These are phyloP conservation scores for Erythrocercus mccallii DNA, from an alignment of 2,113 vertebrate genomes.

Conservation along the genomic window DNA sequence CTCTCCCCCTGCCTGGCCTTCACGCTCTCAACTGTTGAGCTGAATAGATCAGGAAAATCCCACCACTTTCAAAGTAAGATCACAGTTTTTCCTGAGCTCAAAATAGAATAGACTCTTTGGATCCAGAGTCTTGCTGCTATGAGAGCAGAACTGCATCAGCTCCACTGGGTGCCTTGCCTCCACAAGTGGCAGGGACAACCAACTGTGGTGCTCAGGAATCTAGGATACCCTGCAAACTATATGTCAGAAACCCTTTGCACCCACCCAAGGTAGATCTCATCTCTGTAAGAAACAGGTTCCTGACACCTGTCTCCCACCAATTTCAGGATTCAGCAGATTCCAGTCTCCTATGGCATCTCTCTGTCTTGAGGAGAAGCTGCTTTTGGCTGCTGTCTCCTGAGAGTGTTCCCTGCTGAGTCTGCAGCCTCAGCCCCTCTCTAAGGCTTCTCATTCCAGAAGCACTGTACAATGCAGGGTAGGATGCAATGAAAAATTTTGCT, in stretches of 20 bases:
- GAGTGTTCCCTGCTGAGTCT: not conserved
- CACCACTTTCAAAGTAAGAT: not conserved
- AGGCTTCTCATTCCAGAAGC: not conserved
- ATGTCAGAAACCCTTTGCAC: not conserved
- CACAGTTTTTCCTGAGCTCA: not conserved
- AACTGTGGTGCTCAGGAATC: not conserved
- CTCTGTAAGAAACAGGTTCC: not conserved
- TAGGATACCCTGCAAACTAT: not conserved
- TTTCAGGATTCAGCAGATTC: not conserved
- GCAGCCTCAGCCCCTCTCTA: not conserved
- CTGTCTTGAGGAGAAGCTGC: not conserved
- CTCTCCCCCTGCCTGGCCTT: fast-evolving
- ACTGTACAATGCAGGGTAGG: not conserved
- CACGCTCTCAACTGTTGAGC: not conserved
- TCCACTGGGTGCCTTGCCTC: not conserved
- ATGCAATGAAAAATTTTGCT: not conserved
- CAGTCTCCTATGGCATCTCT: not conserved
- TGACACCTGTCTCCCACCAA: not conserved
- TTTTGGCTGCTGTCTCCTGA: not conserved
- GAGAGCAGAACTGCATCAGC: not conserved
- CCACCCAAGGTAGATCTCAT: not conserved
- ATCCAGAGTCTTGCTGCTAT: not conserved
- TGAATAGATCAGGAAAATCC: not conserved
- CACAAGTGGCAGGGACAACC: not conserved
- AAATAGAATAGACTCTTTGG: not conserved